A percentile compares a stretch with the other conserved stretches of the same genome.
These are phyloP conservation scores for Scytalopus superciliaris DNA, from an alignment of 2,113 vertebrate genomes.

Conservation along the genomic window DNA sequence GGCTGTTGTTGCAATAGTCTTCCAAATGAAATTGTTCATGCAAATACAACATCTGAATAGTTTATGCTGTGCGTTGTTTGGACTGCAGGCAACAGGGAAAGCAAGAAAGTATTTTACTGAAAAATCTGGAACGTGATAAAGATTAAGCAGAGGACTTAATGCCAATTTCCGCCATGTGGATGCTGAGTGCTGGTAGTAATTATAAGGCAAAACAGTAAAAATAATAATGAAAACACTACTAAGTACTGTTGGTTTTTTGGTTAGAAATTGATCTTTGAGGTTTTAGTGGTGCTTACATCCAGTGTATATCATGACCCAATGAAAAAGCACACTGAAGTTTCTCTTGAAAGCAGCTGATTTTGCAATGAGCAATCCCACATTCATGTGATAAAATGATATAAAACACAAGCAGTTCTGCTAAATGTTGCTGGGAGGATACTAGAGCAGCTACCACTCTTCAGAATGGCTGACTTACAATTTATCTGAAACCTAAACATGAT, in stretches of 20 bases:
- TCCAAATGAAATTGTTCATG: not conserved
- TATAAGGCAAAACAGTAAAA: not conserved
- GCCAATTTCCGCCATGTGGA: not conserved
- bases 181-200: not conserved
- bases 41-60: not conserved
- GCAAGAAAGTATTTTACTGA: not conserved
- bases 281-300: not conserved
- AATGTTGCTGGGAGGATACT: not conserved
- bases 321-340: not conserved
- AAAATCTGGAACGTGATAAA: not conserved
- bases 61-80: not conserved
- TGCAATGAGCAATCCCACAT: not conserved
- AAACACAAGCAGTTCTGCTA: not conserved
- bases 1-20: not conserved
- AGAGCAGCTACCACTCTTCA: not conserved
- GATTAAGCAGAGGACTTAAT: not conserved
- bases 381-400: not conserved
- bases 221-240: rapidly evolving
- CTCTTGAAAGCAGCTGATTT: not conserved
- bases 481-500: not conserved
- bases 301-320: not conserved
- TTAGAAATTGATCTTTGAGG: not conserved
- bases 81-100: not conserved
- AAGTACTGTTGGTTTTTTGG: not conserved
- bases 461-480: not conserved